Conservation (phyloP, 2,797 vertebrate species). For the Coilia nasus region DNA sequence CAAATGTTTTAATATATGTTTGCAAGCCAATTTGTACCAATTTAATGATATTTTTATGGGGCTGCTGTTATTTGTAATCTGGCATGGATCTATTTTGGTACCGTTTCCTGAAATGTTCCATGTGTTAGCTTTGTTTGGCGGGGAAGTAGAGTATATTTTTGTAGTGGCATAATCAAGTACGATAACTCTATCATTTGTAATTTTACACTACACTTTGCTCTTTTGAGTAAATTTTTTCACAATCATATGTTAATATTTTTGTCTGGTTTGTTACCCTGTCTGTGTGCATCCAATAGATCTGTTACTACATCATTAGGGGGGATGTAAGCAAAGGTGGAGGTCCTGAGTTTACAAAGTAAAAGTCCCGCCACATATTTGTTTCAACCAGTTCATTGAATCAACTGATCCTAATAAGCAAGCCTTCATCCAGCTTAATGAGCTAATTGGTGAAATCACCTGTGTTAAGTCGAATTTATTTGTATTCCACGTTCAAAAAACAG, state of each 20-base stretch:
- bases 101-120: slow-evolving; percentile 74
- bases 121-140: slow-evolving; percentile 68
- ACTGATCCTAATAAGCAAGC: no score
- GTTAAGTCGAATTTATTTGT: no score
- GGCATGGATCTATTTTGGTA: slow-evolving; percentile 80
- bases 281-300: neutral
- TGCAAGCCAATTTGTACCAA: slow-evolving; percentile 71
- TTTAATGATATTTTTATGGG: slow-evolving; percentile 65
- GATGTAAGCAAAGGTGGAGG: no score
- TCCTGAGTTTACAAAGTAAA: no score
- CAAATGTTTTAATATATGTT: slow-evolving; percentile 81
- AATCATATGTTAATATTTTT: slow-evolving; percentile 16
- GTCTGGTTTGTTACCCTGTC: neutral
- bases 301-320: neutral
- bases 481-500: no score
- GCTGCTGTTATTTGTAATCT: slow-evolving; percentile 73
- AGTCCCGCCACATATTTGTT: no score
- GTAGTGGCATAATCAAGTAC: slow-evolving; percentile 75
- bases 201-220: slow-evolving; percentile 73
- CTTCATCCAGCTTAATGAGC: no score
- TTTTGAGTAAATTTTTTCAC: slow-evolving; percentile 74
- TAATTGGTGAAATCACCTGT: no score
- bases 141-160: slow-evolving; percentile 82
- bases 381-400: no score
- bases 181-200: slow-evolving; percentile 71